Base-by-base conservation (phyloP, 2,888 invertebrate species). In the Oscheius sp. region DNA sequence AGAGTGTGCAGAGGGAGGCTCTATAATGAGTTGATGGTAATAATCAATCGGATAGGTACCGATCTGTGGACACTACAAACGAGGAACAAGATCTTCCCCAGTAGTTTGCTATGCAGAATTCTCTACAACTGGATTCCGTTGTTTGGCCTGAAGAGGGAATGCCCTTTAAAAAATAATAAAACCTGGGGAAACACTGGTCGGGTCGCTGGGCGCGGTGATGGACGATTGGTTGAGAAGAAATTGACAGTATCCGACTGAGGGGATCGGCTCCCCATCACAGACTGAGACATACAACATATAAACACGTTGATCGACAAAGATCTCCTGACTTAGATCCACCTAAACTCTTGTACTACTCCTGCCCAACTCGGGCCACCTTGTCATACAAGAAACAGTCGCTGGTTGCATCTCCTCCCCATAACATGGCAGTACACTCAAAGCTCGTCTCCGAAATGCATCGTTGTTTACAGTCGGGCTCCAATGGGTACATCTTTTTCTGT, bases 51-150 rank as follows among this genome's bases (percentile, higher is more conserved):
- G 9, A 9, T 3, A 35, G 35, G 35, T 13, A 69, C 58, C n/a
- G 21, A 7, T 72, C 43, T 0, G 52, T 53, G 7, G 69, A 59
- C 13, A 74, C 74, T 12, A 74, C 59, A 25, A 58, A 74, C 7
- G 74, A 69, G 53, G 69, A 18, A 27, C 74, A 74, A 6, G 49
- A 23, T 27, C 25, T 41, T 2, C 70, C 70, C 52, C 74, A 35
- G 29, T 74, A 74, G 23, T 63, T 61, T n/a, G 74, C 46, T 18
- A 74, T 61, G 29, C 74, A 74, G 43, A 74, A 74, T 21, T 74
- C 74, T 27, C 64, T 27, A 27, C 74, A 74, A 2, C 69, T 70
- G 23, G 52, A 23, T 29, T 74, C 63, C 9, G 69, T 69, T n/a
- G 74, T 70, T 27, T 53, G 18, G 13, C 73, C 73, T 72, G 25